Base-by-base conservation (phyloP, 2,888 invertebrate genomes). In the Portevinia maculata region DNA sequence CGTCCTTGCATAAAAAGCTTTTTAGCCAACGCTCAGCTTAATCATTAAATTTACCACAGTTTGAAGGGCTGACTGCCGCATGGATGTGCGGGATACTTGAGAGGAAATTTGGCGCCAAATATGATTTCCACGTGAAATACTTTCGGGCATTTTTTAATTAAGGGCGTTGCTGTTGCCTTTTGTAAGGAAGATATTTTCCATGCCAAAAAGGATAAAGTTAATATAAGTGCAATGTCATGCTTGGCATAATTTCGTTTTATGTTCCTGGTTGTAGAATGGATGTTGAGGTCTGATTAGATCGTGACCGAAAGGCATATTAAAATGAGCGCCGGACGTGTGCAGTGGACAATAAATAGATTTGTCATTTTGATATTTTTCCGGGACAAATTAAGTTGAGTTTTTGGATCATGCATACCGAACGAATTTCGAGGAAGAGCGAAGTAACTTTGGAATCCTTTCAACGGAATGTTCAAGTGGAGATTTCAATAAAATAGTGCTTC, bases 91-190 rank as follows among this genome's bases (percentile, higher is more conserved):
- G 48, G 48, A 55, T 67, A 53, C 60, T 67, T 62, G 65, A 13
- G 65, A 39, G 78, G 71, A 83, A 83, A 67, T 78, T 83, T 78
- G 83, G 83, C 83, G 78, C 83, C 83, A 83, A 83, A 83, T 83
- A 83, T 83, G 62, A 83, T 78, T 83, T 83, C 83, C 83, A 83
- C 83, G 78, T 83, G 83, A 83, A 73, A 62, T 71, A 83, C 83
- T 83, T 67, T 83, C 50, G 71, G 83, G 83, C 73, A 83, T 83
- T 83, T 83, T 83, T 83, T 83, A 83, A 83, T 83, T 83, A 83
- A 83, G 55, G 67, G 19, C 65, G 52, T 67, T 50, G 17, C 50
- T 24, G 52, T 81, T 60, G 57, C 64, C 64, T 59, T 81, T 76
- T 50, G 44, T 59, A 5, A 0, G 30, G 28, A 28, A 7, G 11